Evolutionary conservation across 2,888 invertebrate species (phyloP), one percentile per base, ranked within the genome.

Genomic region (Drosophila vallismaia): DNA sequence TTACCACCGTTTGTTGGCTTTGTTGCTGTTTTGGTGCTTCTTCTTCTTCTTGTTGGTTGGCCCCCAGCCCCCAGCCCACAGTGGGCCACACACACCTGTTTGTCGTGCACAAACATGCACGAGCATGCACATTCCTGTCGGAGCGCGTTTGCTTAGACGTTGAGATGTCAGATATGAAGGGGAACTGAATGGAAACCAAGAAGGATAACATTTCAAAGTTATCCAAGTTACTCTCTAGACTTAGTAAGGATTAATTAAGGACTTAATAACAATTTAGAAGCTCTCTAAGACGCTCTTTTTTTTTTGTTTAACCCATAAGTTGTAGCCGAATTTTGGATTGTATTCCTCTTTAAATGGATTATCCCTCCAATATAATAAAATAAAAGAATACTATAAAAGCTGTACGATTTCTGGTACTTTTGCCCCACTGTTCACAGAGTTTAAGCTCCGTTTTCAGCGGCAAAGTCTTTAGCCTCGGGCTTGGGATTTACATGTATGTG

Each of bases 1-100:
- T 79, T 75, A 80, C 64, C 63, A 63, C 67, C 59, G 53, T 48
- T 49, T 64, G 67, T 10, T 53, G 54, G 8, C 42, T 40, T 36
- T 45, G 54, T 55, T 48, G 19, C 44, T 46, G 63, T 38, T 46
- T 40, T 29, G 36, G n/a, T 44, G 58, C 51, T 51, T 29, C 58
- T 29, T 58, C 28, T 52, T 44, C 19, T 19, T 1, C 19, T 19
- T 19, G 19, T 19, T 19, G 19, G 12, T n/a, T 46, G 33, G 44
- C 48, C 29, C 12, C 53, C 28, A 40, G 44, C 48, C 29, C 12
- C 53, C 28, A 40, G 58, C 40, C 29, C 63, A 63, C 63, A 63
- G 63, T 52, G 63, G 63, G 63, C 63, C 63, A 19, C 63, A 38
- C 63, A 45, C 52, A 45, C 63, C 63, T 63, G 63, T 62, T 36